Percentiles rank a stretch among this genome's conserved stretches.
phyloP scores from a whole-genome alignment of 2,888 invertebrate genomes.

The Drosophila nr. fundita region DNA sequence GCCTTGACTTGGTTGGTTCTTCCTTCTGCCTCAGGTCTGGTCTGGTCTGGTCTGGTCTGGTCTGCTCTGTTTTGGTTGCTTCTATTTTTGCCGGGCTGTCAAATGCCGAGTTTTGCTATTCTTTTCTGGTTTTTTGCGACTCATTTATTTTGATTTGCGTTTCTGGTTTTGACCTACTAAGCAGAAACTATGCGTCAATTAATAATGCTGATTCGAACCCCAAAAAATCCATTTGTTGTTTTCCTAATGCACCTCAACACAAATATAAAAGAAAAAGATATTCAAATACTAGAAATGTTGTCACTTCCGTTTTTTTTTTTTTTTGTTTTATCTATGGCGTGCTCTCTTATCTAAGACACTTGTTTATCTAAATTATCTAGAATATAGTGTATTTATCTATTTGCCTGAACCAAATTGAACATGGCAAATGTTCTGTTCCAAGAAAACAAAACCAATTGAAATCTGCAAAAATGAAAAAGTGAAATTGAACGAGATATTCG shows the following conservation, averaged over 20 bases:
- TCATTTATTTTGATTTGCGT: slow-evolving; percentile 29
- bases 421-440: slow-evolving; percentile 23
- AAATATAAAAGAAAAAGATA: slow-evolving; percentile 7
- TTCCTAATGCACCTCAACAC: neutral
- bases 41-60: neutral
- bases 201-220: slow-evolving; percentile 22
- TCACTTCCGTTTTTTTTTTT: slow-evolving; percentile 10
- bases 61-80: neutral
- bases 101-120: slow-evolving; percentile 35
- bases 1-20: slow-evolving; percentile 50
- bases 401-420: slow-evolving; percentile 68
- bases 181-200: slow-evolving; percentile 10
- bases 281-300: slow-evolving; percentile 48
- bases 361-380: slow-evolving; percentile 74
- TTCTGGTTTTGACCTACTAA: slow-evolving; percentile 65
- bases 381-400: slow-evolving; percentile 29
- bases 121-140: slow-evolving; percentile 10
- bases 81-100: slow-evolving; percentile 33
- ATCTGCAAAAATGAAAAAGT: slow-evolving; percentile 1
- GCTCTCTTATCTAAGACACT: slow-evolving; percentile 48
- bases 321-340: slow-evolving; percentile 5
- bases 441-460: slow-evolving; percentile 30
- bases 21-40: neutral
- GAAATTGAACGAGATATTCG: neutral
- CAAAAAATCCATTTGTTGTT: slow-evolving; percentile 38